These are phyloP conservation scores for Psilopsiagon aurifrons DNA, from an alignment of 2,113 vertebrate species.

Conservation along the genomic window DNA sequence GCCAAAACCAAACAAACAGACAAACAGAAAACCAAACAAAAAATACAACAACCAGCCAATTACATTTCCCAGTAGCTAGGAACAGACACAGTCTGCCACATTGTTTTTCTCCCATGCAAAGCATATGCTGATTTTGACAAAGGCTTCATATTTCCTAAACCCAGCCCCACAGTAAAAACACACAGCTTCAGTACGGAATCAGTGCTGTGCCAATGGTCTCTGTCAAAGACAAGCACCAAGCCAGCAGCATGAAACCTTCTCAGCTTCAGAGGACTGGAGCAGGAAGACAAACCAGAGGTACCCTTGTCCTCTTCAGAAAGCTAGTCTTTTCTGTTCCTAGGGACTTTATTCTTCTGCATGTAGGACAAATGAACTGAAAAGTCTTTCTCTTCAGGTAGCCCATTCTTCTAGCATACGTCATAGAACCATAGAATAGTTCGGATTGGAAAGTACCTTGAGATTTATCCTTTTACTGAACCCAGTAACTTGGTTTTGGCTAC, in stretches of 20 bases:
- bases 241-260: background rate
- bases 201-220: background rate
- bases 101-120: background rate
- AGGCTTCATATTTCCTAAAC: background rate
- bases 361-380: background rate
- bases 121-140: background rate
- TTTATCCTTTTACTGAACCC: background rate
- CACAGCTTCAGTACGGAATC: background rate
- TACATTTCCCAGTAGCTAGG: background rate
- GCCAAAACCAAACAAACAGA: too few relatives aligned
- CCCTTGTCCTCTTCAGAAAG: background rate
- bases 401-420: background rate
- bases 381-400: background rate
- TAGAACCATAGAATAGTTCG: background rate
- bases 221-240: background rate
- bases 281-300: background rate
- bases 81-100: background rate
- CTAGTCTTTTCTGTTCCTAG: background rate
- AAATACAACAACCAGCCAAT: background rate
- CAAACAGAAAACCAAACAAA: background rate
- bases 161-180: background rate
- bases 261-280: background rate
- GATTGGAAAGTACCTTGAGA: background rate
- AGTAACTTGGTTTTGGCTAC: background rate
- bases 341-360: background rate